phyloP scores from a whole-genome alignment of 92 coral and sea anemone species.

The Zoanthus sansibaricus region DNA sequence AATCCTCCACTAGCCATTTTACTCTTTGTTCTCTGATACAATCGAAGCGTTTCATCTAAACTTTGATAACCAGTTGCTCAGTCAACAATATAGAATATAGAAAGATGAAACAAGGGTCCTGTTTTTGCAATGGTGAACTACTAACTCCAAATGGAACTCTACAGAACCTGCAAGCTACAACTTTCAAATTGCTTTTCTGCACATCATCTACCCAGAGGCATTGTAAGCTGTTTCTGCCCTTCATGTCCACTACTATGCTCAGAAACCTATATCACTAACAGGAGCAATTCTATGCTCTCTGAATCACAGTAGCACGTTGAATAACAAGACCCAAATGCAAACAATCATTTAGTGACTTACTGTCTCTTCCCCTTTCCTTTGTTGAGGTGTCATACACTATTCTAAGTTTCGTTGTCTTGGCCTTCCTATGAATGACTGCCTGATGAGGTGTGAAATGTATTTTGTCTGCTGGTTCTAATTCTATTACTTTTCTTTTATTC shows the following conservation, averaged over 20 bases:
- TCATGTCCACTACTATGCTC: no score
- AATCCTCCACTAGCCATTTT: slow-evolving; percentile 65
- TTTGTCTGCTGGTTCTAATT: slow-evolving; percentile 36
- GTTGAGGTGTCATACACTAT: not conserved
- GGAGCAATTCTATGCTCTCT: no score
- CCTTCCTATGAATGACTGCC: slow-evolving; percentile 30
- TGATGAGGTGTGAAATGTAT: slow-evolving; percentile 23
- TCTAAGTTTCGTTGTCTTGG: slow-evolving; percentile 34
- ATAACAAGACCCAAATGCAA: no score
- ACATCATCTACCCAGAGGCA: slow-evolving; percentile 17
- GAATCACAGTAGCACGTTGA: no score
- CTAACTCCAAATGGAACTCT: slow-evolving; percentile 67
- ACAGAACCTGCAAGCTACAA: slow-evolving; percentile 58
- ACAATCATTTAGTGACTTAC: no score
- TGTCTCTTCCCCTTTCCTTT: no score
- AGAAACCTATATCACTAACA: no score
- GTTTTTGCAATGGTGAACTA: slow-evolving; percentile 58
- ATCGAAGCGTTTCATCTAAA: slow-evolving; percentile 21
- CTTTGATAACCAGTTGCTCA: slow-evolving; percentile 48
- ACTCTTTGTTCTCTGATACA: slow-evolving; percentile 60
- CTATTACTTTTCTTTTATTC: slow-evolving; percentile 48
- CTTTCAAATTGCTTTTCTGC: not conserved
- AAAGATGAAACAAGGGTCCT: slow-evolving; percentile 54
- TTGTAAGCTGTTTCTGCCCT: not conserved
- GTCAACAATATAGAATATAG: slow-evolving; percentile 63